Percentiles rank a stretch among this genome's conserved stretches.
Evolutionary conservation across 1,140 invertebrate species (phyloP).

Genomic region (Drosophila fuyamai): DNA sequence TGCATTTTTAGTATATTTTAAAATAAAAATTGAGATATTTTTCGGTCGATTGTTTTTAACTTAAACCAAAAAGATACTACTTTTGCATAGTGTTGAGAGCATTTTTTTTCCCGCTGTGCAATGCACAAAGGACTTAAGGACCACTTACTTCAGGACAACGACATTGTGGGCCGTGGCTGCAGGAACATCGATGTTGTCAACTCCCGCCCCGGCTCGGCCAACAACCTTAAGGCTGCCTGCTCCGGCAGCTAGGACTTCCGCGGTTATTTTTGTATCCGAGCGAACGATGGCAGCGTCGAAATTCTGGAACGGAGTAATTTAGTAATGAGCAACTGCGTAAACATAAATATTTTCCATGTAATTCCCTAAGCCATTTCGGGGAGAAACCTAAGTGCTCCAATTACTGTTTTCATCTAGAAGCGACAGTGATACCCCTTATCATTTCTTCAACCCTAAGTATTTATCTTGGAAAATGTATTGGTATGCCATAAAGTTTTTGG

Average conservation of each 20-base stretch:
- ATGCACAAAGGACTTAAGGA: conserved; percentile 23
- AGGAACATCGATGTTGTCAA: conserved; percentile 97
- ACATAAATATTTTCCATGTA: conserved; percentile 12
- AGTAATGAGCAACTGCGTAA: conserved; percentile 23
- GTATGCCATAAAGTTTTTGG: background rate
- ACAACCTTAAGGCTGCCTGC: conserved; percentile 92
- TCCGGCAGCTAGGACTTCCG: conserved; percentile 92
- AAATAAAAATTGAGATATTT: too few species aligned
- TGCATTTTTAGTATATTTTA: too few species aligned
- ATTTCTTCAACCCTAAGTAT: background rate
- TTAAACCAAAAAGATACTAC: background rate
- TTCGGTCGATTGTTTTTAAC: background rate
- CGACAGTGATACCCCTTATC: background rate
- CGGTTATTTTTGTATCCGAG: conserved; percentile 98
- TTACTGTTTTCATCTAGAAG: background rate
- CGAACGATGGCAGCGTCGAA: conserved; percentile 97
- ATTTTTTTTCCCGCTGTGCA: background rate
- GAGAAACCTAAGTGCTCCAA: background rate
- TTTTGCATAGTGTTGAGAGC: background rate
- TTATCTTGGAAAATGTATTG: background rate
- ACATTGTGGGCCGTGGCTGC: conserved; percentile 94
- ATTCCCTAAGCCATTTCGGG: background rate
- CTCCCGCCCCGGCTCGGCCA: conserved; percentile 97
- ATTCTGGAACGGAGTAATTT: conserved; percentile 86
- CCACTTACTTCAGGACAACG: conserved; percentile 96